Percentiles rank a stretch among this genome's conserved stretches.
Conservation (phyloP, 2,113 vertebrate species). For the Dicentrarchus labrax region DNA sequence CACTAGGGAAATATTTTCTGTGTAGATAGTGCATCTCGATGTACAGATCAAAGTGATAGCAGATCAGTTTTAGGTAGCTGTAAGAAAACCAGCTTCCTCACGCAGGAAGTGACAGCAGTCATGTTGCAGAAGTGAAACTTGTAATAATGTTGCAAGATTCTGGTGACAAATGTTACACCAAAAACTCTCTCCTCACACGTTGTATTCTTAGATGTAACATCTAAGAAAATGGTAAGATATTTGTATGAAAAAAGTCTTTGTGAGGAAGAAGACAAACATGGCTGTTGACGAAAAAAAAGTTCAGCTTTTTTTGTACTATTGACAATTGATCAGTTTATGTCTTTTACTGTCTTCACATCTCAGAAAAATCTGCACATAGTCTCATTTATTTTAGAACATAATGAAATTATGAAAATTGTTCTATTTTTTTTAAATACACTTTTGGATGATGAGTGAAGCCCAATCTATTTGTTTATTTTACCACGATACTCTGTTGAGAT, state of each 20-base stretch:
- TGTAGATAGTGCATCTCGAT: neutral
- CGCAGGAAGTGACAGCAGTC: constrained; percentile 59
- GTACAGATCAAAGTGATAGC: neutral
- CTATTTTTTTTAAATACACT: neutral
- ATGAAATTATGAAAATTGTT: neutral
- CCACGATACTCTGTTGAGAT: neutral
- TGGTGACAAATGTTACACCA: neutral
- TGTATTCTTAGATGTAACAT: neutral
- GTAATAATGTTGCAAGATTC: constrained; percentile 25
- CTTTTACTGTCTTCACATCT: neutral
- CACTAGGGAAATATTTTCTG: constrained; percentile 8
- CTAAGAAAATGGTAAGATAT: constrained; percentile 2
- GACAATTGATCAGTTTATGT: neutral
- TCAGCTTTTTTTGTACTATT: neutral
- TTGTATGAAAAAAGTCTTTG: neutral
- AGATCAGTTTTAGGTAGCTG: constrained; percentile 1
- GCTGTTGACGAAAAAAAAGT: no score
- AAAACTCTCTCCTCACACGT: neutral
- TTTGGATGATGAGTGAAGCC: neutral
- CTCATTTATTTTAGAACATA: neutral
- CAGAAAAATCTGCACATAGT: neutral
- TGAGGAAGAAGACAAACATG: neutral
- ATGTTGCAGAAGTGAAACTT: constrained; percentile 70
- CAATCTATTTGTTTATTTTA: neutral
- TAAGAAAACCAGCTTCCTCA: constrained; percentile 42